Percentiles rank a stretch among this genome's conserved stretches.
These are phyloP conservation scores for Lordiphosa collinella DNA, from an alignment of 1,140 invertebrate species.

Conservation along the genomic window DNA sequence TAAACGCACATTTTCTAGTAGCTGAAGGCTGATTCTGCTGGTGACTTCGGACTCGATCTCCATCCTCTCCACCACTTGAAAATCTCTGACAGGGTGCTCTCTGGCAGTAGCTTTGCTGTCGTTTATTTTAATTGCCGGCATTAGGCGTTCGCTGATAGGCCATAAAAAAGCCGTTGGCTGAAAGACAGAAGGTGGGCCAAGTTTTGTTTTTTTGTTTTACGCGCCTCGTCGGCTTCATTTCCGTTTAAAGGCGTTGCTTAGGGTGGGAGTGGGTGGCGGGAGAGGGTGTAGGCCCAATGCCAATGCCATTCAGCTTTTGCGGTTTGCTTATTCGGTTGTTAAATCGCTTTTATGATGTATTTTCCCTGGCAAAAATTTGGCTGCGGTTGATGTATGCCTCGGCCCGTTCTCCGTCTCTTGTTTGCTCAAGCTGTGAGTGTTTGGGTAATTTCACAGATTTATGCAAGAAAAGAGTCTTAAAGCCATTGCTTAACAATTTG, in stretches of 20 bases:
- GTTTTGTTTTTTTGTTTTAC: constrained; percentile 44
- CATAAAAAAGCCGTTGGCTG: constrained; percentile 53
- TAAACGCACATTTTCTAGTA: constrained; percentile 68
- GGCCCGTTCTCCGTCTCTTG: background rate
- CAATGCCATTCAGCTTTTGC: constrained; percentile 57
- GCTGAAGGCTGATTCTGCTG: constrained; percentile 15
- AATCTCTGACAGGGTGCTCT: constrained; percentile 2
- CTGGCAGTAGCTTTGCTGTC: constrained; percentile 36
- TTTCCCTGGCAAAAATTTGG: constrained; percentile 26
- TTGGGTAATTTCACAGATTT: constrained; percentile 55
- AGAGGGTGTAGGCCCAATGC: background rate
- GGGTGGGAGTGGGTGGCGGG: background rate
- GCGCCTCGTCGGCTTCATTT: constrained; percentile 59
- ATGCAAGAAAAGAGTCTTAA: constrained; percentile 22
- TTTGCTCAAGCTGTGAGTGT: constrained; percentile 40
- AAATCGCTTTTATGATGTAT: constrained; percentile 75
- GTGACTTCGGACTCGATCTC: constrained; percentile 4
- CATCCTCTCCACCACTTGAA: background rate
- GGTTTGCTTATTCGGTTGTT: constrained; percentile 66
- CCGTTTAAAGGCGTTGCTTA: constrained; percentile 19
- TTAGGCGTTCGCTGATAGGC: constrained; percentile 65
- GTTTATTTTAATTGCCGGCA: constrained; percentile 75
- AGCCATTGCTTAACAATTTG: constrained; percentile 19
- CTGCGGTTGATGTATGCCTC: constrained; percentile 43
- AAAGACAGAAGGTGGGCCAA: background rate